Evolutionary conservation across 1,140 invertebrate species (phyloP).

Genomic region (Zaprionus africanus): DNA sequence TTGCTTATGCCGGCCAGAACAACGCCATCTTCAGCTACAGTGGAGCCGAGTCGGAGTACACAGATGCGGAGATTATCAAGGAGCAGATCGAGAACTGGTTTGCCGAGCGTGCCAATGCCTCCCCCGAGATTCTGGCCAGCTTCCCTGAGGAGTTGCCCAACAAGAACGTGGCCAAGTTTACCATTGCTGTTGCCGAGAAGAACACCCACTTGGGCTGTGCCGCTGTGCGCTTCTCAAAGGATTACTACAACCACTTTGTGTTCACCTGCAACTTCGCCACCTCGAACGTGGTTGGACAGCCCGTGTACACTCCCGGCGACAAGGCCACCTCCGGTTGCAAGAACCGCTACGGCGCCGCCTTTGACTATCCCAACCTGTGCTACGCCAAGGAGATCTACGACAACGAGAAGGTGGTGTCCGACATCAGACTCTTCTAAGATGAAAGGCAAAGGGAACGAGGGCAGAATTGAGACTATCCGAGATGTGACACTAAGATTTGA

Average conservation of each 20-base stretch:
- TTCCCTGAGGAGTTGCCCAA: conserved; percentile 61
- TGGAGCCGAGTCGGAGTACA: conserved; percentile 60
- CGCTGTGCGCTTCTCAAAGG: conserved; percentile 43
- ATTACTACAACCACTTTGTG: conserved; percentile 50
- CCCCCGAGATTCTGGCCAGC: conserved; percentile 56
- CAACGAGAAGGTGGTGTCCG: conserved; percentile 62
- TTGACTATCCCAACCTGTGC: conserved; percentile 54
- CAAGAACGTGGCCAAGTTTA: conserved; percentile 59
- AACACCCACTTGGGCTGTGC: conserved; percentile 67
- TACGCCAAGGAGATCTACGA: conserved; percentile 71
- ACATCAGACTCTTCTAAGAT: conserved; percentile 24
- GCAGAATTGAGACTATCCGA: neutral
- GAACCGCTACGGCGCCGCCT: conserved; percentile 53
- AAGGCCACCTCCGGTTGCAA: conserved; percentile 40
- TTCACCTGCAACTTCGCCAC: conserved; percentile 55
- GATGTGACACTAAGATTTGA: conserved; percentile 17
- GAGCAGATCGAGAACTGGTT: conserved; percentile 75
- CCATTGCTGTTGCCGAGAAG: conserved; percentile 49
- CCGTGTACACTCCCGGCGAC: conserved; percentile 51
- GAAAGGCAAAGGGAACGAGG: neutral
- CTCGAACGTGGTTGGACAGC: conserved; percentile 42
- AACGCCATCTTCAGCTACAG: conserved; percentile 68
- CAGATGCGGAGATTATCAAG: conserved; percentile 65
- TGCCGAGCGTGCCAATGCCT: conserved; percentile 49
- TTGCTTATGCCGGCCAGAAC: conserved; percentile 71